Conservation (phyloP, 2,113 vertebrate species). For the Caranx melampygus region DNA sequence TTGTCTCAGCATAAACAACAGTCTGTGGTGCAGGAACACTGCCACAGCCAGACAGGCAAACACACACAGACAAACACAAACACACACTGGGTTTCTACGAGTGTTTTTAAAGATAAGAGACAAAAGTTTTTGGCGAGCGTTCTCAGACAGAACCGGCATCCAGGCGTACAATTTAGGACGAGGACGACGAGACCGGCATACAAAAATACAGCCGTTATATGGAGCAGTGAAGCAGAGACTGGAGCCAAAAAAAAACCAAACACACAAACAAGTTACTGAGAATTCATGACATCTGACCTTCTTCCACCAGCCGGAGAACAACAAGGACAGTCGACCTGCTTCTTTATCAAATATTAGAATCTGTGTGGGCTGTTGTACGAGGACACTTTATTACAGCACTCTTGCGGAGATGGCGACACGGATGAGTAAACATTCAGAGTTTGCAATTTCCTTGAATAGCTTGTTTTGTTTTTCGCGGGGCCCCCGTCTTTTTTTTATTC, state of each 20-base stretch:
- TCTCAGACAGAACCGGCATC: background rate
- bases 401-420: background rate
- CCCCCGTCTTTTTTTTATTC: slow-evolving; percentile 46
- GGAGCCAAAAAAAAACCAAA: background rate
- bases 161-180: background rate
- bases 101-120: background rate
- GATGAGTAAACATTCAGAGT: slow-evolving; percentile 39
- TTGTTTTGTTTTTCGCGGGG: slow-evolving; percentile 21
- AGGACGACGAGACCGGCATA: background rate
- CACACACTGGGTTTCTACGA: background rate
- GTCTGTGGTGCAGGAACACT: too few species aligned
- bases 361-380: background rate
- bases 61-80: too few species aligned
- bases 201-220: background rate
- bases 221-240: background rate
- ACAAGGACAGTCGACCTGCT: background rate
- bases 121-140: background rate
- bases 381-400: slow-evolving; percentile 20
- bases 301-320: slow-evolving; percentile 8
- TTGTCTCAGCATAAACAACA: too few species aligned
- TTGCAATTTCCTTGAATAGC: slow-evolving; percentile 49
- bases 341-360: slow-evolving; percentile 16
- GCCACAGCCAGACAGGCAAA: too few species aligned
- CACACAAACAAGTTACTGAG: background rate
- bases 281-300: slow-evolving; percentile 23